Conservation (phyloP, 2,797 vertebrate genomes). For the Tangara arthus region DNA sequence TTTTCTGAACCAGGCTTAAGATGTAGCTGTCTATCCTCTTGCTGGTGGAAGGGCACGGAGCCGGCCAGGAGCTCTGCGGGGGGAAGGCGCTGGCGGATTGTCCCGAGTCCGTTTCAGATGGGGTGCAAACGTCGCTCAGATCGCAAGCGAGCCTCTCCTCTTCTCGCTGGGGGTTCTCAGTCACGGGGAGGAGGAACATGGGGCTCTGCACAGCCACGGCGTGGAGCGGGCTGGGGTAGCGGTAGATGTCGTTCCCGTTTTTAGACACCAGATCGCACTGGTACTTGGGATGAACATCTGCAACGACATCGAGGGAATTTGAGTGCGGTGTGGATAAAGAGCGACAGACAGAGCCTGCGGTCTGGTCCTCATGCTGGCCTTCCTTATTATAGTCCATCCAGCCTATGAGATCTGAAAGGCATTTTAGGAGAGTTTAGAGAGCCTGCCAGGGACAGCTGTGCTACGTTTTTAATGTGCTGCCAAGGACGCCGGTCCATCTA, state of each 20-base stretch:
- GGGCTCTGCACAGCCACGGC: slow-evolving; percentile 89
- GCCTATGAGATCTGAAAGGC: slow-evolving; percentile 82
- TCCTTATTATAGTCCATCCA: slow-evolving; percentile 85
- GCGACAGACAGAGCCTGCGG: slow-evolving; percentile 67
- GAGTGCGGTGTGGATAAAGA: slow-evolving; percentile 81
- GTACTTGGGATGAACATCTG: slow-evolving; percentile 84
- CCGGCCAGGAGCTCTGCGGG: slow-evolving; percentile 72
- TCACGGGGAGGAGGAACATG: slow-evolving; percentile 80
- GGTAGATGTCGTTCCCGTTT: slow-evolving; percentile 85
- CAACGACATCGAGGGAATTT: slow-evolving; percentile 77
- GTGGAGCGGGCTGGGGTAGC: slow-evolving; percentile 90
- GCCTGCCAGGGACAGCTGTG: slow-evolving; percentile 1
- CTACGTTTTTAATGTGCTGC: not conserved
- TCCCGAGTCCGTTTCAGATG: slow-evolving; percentile 60
- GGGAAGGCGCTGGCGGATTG: slow-evolving; percentile 67
- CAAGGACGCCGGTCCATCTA: slow-evolving; percentile 6
- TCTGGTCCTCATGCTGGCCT: slow-evolving; percentile 79
- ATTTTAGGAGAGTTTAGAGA: slow-evolving; percentile 68
- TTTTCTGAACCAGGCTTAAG: slow-evolving; percentile 86
- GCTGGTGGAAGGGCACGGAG: slow-evolving; percentile 64
- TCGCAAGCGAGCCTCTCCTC: slow-evolving; percentile 70
- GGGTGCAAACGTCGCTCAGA: slow-evolving; percentile 53
- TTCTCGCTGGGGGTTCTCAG: slow-evolving; percentile 72
- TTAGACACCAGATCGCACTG: slow-evolving; percentile 87
- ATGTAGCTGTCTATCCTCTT: slow-evolving; percentile 91